Evolutionary conservation across 2,888 invertebrate species (phyloP), one percentile per base, ranked within the genome.

Genomic region (Doris montereyensis): DNA sequence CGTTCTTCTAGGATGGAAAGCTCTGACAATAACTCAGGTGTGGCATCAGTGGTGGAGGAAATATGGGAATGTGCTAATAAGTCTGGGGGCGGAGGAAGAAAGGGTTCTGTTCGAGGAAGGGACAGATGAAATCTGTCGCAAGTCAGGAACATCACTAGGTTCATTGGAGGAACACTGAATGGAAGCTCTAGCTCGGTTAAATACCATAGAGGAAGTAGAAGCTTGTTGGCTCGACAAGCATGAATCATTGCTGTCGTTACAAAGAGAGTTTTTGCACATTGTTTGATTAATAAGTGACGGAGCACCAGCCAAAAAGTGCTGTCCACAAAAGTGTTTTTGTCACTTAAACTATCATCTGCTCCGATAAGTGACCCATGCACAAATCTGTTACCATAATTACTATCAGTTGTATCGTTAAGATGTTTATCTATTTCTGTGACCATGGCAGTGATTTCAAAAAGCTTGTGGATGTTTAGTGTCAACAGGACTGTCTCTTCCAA

Each of bases 401-500:
- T 1, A 32, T 34, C 17, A 32, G 70, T 70, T 5, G 24, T n/a
- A 8, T 32, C 10, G 24, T 26, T 8, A 34, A 24, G 2, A 8
- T 26, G 13, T 17, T 24, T 71, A n/a, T n/a, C n/a, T n/a, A n/a
- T n/a, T n/a, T n/a, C n/a, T n/a, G n/a, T n/a, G 21, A 78, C 74
- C 67, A 73, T 78, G 1, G 57, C 65, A 65, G 57, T 57, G 10
- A 78, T 78, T 34, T 78, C 67, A 74, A 78, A 74, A 5, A n/a
- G 24, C 10, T 17, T n/a, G 5, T 41, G 5, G 52, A 10, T 17
- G 52, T 41, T 83, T 80, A 65, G 65, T 71, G 77, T 82, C 83
- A 76, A 83, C 81, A 35, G 78, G 78, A 74, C 83, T 82, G 32
- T 72, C 79, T 76, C 82, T 83, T 35, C 81, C 80, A 41, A 85